Conservation (phyloP, 2,113 vertebrate genomes). For the Pongo pygmaeus region DNA sequence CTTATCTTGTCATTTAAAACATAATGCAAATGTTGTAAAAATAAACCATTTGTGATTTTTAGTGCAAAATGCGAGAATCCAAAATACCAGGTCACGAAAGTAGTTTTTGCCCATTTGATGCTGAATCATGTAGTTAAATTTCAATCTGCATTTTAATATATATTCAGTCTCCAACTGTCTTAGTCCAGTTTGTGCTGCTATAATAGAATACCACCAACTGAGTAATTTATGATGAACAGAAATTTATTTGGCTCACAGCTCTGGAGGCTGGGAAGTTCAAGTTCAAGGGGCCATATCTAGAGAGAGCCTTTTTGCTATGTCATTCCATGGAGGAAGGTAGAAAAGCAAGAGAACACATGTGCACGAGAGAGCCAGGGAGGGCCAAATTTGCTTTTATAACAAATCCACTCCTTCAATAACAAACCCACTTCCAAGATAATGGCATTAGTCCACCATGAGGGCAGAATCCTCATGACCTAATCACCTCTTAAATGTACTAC, state of each 20-base stretch:
- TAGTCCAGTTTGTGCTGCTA: not conserved
- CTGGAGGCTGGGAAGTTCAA: not conserved
- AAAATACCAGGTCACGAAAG: conserved; percentile 45
- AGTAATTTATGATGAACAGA: not conserved
- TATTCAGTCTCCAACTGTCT: not conserved
- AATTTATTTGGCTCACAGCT: not conserved
- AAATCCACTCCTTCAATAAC: not conserved
- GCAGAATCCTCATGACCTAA: not conserved
- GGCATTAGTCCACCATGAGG: not conserved
- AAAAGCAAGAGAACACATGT: not conserved
- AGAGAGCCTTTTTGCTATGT: not conserved
- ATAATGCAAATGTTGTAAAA: conserved; percentile 38
- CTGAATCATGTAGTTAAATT: conserved; percentile 24
- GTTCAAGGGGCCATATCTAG: not conserved
- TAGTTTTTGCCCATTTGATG: not conserved
- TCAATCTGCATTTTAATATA: conserved; percentile 53
- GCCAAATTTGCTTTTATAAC: not conserved
- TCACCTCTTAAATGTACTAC: not conserved
- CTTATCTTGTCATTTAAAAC: conserved; percentile 51
- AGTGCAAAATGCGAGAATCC: not conserved
- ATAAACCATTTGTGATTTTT: conserved; percentile 35
- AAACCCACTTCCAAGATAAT: not conserved
- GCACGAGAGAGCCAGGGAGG: not conserved
- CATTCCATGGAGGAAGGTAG: not conserved
- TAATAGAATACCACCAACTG: not conserved